A percentile compares a stretch with the other conserved stretches of the same genome.
Evolutionary conservation across 1,140 invertebrate genomes (phyloP).

Genomic region (Neodiprion virginianus): DNA sequence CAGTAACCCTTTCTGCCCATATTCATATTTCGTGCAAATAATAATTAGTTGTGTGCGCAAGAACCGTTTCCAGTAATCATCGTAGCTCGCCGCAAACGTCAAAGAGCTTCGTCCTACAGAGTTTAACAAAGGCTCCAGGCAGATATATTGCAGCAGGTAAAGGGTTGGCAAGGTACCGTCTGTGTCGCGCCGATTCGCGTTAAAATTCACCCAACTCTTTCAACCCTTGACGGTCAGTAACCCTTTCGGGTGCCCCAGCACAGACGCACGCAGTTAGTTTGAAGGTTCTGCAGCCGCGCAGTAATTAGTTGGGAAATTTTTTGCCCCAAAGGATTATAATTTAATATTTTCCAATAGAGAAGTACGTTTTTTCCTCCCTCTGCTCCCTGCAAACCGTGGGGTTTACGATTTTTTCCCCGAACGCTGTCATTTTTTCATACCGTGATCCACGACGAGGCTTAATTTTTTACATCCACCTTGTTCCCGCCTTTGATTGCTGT

Average conservation of each 20-base stretch:
- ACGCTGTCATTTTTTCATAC: background rate
- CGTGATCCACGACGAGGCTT: background rate
- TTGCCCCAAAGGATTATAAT: background rate
- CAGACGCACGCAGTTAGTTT: background rate
- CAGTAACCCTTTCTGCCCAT: background rate
- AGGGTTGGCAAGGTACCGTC: constrained; percentile 31
- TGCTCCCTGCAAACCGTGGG: background rate
- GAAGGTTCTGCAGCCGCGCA: background rate
- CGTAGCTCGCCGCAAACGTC: background rate
- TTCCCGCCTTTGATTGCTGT: background rate
- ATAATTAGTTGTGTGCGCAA: background rate
- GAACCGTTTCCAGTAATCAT: background rate
- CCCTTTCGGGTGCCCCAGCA: background rate
- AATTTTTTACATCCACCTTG: background rate
- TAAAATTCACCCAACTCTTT: no score
- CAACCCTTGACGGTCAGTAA: background rate
- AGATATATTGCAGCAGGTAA: constrained; percentile 31
- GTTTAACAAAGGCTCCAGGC: constrained; percentile 9
- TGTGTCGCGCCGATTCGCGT: background rate
- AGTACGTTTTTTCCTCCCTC: background rate
- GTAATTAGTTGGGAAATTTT: constrained; percentile 3
- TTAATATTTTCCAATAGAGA: background rate
- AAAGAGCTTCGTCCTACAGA: background rate
- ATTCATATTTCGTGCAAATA: background rate
- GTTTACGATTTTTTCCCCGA: background rate